Conservation (phyloP, 2,113 vertebrate species). For the Cyanoramphus novaezelandiae region DNA sequence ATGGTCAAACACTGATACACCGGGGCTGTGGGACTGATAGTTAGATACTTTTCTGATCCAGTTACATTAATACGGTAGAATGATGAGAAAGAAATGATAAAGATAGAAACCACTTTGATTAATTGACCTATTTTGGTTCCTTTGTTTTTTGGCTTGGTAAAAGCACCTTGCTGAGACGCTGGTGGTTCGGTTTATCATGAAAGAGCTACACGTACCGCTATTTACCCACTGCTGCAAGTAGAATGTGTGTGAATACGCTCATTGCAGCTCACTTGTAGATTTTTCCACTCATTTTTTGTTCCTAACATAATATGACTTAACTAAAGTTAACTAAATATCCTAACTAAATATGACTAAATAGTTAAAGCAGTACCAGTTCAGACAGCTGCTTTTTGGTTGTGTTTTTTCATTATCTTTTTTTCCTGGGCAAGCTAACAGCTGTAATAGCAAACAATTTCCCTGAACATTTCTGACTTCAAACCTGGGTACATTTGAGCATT, state of each 20-base stretch:
- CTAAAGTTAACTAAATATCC: neutral
- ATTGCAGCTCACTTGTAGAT: slow-evolving; percentile 35
- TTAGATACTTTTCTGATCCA: neutral
- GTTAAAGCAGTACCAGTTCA: neutral
- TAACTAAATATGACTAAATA: slow-evolving; percentile 6
- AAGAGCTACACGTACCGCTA: neutral
- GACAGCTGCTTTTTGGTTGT: neutral
- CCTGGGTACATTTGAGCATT: neutral
- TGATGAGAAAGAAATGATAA: slow-evolving; percentile 58
- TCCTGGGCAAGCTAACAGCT: neutral
- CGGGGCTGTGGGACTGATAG: neutral
- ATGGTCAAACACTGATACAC: neutral
- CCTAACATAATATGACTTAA: neutral
- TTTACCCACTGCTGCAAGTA: slow-evolving; percentile 20
- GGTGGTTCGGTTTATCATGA: slow-evolving; percentile 3
- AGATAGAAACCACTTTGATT: slow-evolving; percentile 46
- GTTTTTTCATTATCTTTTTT: neutral
- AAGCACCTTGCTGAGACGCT: neutral
- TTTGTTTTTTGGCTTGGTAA: slow-evolving; percentile 43
- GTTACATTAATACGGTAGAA: neutral
- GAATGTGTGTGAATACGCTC: neutral
- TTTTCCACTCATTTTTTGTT: slow-evolving; percentile 22
- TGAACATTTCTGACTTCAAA: neutral
- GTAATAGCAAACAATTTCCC: neutral
- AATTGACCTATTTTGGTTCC: slow-evolving; percentile 60